Base-by-base conservation (phyloP, 2,797 vertebrate genomes). In the Oryzias sinensis region DNA sequence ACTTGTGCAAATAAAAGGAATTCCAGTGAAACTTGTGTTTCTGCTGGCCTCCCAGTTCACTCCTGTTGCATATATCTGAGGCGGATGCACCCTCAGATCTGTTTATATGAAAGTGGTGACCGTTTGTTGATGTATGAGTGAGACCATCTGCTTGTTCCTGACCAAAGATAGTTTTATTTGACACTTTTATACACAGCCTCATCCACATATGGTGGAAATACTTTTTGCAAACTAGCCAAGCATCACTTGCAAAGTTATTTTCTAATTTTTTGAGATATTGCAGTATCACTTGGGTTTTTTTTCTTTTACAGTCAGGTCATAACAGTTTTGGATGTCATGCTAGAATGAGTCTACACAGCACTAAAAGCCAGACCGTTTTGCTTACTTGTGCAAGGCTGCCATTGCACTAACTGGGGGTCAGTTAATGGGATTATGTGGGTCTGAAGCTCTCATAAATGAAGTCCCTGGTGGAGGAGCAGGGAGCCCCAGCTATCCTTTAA, bases 381-480 rank as follows among this genome's bases (percentile, higher is more conserved):
- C 74, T 77, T 77, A 70, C 82, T 75, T 71, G 64, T 16, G 18
- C 76, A 74, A 54, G 54, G 46, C 78, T 80, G 79, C 76, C 62
- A 45, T 61, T 55, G 68, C 63, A 66, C 78, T 80, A 72, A 83
- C 79, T 77, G 71, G 70, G 68, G 75, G 77, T 82, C 66, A 58
- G 70, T 72, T 87, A 89, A 88, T 89, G 82, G 87, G 87, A 90
- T 90, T 90, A 85, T 73, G 73, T 73, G 73, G 71, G 72, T 70
- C 84, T 78, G 83, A 89, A 83, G 78, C 76, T 70, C 68, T 84
- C 73, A 75, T 83, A 84, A 88, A 85, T 81, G 80, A 87, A 79
- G 78, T 87, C 87, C 80, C 88, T 8, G 43, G 82, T 74, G 85
- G 83, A 79, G 75, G 80, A 66, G 40, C 22, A 18, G 65, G 76